Percentiles rank a stretch among this genome's conserved stretches.
Conservation (phyloP, 1,140 invertebrate species). For the Elysia chlorotica region DNA sequence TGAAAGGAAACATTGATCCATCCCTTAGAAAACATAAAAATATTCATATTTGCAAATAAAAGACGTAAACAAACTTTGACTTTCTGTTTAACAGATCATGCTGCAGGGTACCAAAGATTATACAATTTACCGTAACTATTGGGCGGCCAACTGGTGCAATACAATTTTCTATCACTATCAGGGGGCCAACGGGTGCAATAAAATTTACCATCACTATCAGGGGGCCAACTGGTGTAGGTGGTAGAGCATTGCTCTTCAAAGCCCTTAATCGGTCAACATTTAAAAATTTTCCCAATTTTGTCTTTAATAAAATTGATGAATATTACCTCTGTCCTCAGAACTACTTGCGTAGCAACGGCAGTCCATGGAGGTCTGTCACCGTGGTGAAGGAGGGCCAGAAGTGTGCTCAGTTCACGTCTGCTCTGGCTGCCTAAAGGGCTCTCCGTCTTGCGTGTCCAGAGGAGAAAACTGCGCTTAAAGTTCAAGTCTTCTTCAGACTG, state of each 20-base stretch:
- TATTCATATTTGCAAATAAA: too few relatives aligned
- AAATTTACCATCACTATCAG: neutral
- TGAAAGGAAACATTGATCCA: too few relatives aligned
- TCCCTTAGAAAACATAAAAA: too few relatives aligned
- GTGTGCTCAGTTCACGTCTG: constrained; percentile 10
- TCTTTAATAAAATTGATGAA: neutral
- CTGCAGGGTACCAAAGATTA: too few relatives aligned
- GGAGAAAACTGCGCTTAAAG: too few relatives aligned
- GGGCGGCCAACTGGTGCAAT: too few relatives aligned
- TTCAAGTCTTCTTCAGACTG: too few relatives aligned
- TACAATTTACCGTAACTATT: too few relatives aligned
- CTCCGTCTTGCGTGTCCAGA: too few relatives aligned
- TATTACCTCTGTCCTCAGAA: constrained; percentile 31
- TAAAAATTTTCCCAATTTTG: neutral
- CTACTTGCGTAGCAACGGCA: constrained; percentile 22
- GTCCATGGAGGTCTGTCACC: constrained; percentile 27
- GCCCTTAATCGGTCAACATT: neutral
- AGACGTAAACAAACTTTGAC: too few relatives aligned
- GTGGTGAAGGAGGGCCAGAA: constrained; percentile 31
- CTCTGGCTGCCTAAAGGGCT: constrained; percentile 1
- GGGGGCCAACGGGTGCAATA: neutral
- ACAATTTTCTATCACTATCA: neutral
- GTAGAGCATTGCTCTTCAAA: neutral
- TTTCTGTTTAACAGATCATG: too few relatives aligned
- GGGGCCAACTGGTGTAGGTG: neutral